A percentile compares a stretch with the other conserved stretches of the same genome.
These are phyloP conservation scores for Echeneis naucrates DNA, from an alignment of 2,797 vertebrate species.

Conservation along the genomic window DNA sequence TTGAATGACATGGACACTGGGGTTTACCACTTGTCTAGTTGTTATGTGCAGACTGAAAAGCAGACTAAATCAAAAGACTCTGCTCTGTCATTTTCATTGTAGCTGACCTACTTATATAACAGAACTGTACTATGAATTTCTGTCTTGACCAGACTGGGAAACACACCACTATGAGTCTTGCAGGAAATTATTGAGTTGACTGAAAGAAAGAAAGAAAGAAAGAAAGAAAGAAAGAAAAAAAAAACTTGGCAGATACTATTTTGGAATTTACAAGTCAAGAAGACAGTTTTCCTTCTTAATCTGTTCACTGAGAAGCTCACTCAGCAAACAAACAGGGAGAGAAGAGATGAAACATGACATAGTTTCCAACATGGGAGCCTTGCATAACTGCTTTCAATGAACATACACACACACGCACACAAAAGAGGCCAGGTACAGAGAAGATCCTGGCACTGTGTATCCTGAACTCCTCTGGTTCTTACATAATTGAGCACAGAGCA, in stretches of 20 bases:
- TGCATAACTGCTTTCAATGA: conserved; percentile 60
- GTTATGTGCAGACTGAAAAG: conserved; percentile 28
- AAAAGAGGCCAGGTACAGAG: conserved; percentile 50
- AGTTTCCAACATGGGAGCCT: conserved; percentile 41
- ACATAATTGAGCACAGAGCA: conserved; percentile 58
- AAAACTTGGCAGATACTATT: conserved; percentile 3
- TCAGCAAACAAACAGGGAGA: conserved; percentile 22
- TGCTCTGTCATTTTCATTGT: conserved; percentile 39
- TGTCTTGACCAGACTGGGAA: conserved; percentile 24
- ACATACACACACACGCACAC: conserved; percentile 46
- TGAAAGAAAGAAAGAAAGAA: too few relatives aligned
- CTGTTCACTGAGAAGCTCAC: neutral
- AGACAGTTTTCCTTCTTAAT: conserved; percentile 3
- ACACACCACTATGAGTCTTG: neutral
- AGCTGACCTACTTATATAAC: conserved; percentile 52
- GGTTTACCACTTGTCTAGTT: conserved; percentile 51
- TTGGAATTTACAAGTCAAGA: conserved; percentile 14
- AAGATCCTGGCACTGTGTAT: conserved; percentile 37
- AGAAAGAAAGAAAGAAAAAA: too few relatives aligned
- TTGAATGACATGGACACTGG: conserved; percentile 38
- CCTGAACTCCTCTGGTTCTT: conserved; percentile 54
- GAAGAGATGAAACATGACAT: conserved; percentile 44
- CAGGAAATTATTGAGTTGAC: conserved; percentile 22
- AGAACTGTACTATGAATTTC: conserved; percentile 21
- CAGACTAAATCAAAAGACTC: conserved; percentile 32